Conservation (phyloP, 2,888 invertebrate species). For the Nymphalis c-album region DNA sequence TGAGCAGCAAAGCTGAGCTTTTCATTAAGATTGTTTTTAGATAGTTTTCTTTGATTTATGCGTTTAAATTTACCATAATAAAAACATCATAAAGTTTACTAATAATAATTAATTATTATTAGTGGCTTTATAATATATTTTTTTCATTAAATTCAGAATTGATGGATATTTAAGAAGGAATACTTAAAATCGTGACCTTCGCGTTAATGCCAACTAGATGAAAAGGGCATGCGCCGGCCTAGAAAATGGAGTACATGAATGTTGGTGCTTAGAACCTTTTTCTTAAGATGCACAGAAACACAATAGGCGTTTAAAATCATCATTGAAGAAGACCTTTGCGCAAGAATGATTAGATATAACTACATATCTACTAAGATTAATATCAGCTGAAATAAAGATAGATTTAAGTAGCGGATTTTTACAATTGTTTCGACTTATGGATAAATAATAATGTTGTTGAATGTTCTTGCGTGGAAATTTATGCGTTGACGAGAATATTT, state of each 20-base stretch:
- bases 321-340: constrained; percentile 34
- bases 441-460: not conserved
- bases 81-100: too few relatives aligned
- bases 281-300: constrained; percentile 27
- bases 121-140: not conserved
- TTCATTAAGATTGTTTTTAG: too few relatives aligned
- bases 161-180: constrained; percentile 13
- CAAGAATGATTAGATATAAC: constrained; percentile 31
- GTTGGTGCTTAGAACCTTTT: constrained; percentile 29
- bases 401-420: constrained; percentile 13
- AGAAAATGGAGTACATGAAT: constrained; percentile 28
- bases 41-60: too few relatives aligned
- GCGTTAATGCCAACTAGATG: constrained; percentile 24
- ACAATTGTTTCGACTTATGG: constrained; percentile 13
- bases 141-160: not conserved
- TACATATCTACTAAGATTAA: constrained; percentile 25
- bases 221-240: constrained; percentile 34
- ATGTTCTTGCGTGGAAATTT: too few relatives aligned
- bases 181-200: constrained; percentile 32
- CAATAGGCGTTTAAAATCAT: constrained; percentile 35
- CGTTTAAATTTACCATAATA: not conserved
- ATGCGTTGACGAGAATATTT: too few relatives aligned
- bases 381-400: constrained; percentile 29
- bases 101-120: not conserved
- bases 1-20: too few relatives aligned